Evolutionary conservation across 2,888 invertebrate species (phyloP).

Genomic region (Clanis bilineata): DNA sequence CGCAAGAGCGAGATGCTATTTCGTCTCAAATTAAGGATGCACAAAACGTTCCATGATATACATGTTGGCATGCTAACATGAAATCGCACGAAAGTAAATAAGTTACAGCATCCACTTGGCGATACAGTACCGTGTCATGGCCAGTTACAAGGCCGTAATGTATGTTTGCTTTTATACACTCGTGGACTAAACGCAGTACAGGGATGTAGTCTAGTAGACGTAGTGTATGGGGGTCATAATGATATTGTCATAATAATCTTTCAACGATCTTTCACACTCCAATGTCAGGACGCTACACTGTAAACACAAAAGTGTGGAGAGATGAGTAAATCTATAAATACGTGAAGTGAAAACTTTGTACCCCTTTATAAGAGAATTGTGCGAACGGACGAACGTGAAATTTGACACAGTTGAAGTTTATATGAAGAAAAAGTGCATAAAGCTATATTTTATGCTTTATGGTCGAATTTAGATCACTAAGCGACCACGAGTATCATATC

Average conservation of each 20-base stretch:
- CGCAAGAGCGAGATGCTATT: no score
- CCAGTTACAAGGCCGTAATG: slow-evolving; percentile 46
- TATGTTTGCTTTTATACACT: slow-evolving; percentile 53
- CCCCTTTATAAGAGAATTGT: no score
- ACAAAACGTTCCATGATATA: not conserved
- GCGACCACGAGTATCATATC: no score
- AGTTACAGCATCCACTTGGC: slow-evolving; percentile 5
- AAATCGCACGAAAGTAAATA: not conserved
- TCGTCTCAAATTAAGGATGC: not conserved
- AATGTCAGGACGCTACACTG: no score
- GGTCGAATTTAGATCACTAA: no score
- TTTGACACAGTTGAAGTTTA: no score
- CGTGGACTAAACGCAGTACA: slow-evolving; percentile 38
- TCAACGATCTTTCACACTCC: not conserved
- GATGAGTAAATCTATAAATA: no score
- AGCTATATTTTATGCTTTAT: no score
- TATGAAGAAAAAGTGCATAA: no score
- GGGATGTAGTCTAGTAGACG: slow-evolving; percentile 20
- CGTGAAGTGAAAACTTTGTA: no score
- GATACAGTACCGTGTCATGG: slow-evolving; percentile 31
- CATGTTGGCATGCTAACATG: not conserved
- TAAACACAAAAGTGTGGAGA: no score
- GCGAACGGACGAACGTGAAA: no score
- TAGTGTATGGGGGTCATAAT: not conserved
- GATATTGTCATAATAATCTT: not conserved